Evolutionary conservation across 2,113 vertebrate genomes (phyloP).

Genomic region (Kryptolebias marmoratus): DNA sequence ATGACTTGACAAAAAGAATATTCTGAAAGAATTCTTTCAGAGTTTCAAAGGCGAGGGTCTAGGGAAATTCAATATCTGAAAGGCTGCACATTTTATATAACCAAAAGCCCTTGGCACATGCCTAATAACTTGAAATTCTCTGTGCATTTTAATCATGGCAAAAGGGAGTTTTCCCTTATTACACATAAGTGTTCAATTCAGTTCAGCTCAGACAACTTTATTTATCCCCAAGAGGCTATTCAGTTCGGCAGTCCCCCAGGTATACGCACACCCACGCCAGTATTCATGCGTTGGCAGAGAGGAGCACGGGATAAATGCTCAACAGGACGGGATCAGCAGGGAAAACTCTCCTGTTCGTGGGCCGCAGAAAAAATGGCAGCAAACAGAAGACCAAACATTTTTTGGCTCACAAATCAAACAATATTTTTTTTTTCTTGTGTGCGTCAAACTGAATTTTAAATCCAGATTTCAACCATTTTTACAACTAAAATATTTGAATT

Average conservation of each 20-base stretch:
- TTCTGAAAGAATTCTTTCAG: conserved; percentile 11
- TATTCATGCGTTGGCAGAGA: background rate
- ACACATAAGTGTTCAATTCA: background rate
- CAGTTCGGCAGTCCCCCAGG: too few relatives aligned
- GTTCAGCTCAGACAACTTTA: too few relatives aligned
- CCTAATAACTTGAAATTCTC: conserved; percentile 29
- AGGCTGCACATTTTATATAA: conserved; percentile 29
- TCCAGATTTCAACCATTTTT: too few relatives aligned
- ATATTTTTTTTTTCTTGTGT: background rate
- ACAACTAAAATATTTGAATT: too few relatives aligned
- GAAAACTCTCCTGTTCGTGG: background rate
- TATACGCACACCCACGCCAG: too few relatives aligned
- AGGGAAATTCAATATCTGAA: conserved; percentile 9
- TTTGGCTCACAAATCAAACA: background rate
- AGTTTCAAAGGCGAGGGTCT: conserved; percentile 1
- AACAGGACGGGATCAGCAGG: background rate
- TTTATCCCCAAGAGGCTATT: too few relatives aligned
- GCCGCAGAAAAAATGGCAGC: background rate
- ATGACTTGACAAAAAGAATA: conserved; percentile 8
- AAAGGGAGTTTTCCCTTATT: conserved; percentile 23
- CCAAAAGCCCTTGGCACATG: conserved; percentile 27
- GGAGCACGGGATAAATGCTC: background rate
- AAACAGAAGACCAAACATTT: background rate
- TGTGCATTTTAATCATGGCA: conserved; percentile 37
- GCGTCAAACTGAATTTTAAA: too few relatives aligned